Evolutionary conservation across 2,888 invertebrate species (phyloP), one percentile per base, ranked within the genome.

Genomic region (Panopea generosa): DNA sequence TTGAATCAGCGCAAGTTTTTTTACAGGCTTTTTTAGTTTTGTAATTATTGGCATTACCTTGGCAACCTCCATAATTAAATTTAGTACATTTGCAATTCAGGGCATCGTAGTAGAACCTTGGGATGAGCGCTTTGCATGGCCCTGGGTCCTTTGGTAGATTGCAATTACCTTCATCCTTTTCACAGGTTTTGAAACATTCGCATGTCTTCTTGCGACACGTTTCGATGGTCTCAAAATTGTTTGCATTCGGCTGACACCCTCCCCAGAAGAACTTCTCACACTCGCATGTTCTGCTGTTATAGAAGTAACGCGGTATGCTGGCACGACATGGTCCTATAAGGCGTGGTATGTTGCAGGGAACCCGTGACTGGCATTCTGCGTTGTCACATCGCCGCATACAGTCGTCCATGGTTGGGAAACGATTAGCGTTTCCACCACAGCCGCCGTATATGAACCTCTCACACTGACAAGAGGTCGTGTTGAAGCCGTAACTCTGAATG

Each of bases 201-300:
- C n/a, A n/a, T n/a, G n/a, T n/a, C n/a, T n/a, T n/a, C n/a, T n/a
- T n/a, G n/a, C n/a, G n/a, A 89, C 80, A 80, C 14, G 43, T 24
- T 16, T 89, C 65, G 38, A 73, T 33, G n/a, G 72, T 76, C 14
- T 90, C 90, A 38, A 83, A 87, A 83, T 96, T 94, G 92, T 97
- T 97, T 61, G 96, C 95, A 85, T 96, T 96, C 29, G 97, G 97
- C 29, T 94, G 94, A 90, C 97, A 98, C 69, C 97, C 97, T 40
- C 96, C 95, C 89, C 96, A 98, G 0, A 93, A 92, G 92, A 96
- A 98, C 76, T 94, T 93, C 65, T 94, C 93, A 90, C 98, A 98
- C 33, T 93, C 92, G n/a, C 95, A 94, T 0, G 93, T 92, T 0
- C 87, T 86, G 11, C 92, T 89, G 87, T 97, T 95, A 93, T 95